phyloP scores from a whole-genome alignment of 2,888 invertebrate genomes.

The Aporophyla lueneburgensis region DNA sequence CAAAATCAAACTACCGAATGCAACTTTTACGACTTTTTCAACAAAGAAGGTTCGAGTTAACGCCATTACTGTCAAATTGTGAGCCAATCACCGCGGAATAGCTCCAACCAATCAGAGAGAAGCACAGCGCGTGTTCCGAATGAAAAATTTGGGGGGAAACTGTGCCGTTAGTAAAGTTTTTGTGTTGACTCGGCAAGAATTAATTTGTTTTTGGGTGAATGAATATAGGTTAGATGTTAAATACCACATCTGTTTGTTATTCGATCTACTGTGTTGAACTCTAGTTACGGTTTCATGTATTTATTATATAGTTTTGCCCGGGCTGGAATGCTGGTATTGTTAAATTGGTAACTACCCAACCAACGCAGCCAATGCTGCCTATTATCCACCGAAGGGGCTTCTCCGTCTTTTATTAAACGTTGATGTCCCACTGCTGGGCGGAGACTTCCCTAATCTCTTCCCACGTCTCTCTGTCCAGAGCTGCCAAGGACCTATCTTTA shows the following conservation, averaged over 20 bases:
- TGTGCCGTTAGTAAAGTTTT: conserved; percentile 86
- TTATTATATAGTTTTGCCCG: neutral
- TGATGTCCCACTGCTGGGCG: no score
- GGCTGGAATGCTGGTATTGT: neutral
- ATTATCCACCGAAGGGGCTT: no score
- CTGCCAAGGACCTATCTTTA: no score
- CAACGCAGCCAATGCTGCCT: neutral
- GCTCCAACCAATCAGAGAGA: conserved; percentile 83
- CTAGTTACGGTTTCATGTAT: conserved; percentile 17
- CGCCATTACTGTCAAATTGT: conserved; percentile 90
- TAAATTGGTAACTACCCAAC: no score
- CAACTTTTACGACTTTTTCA: conserved; percentile 62
- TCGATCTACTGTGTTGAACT: conserved; percentile 25
- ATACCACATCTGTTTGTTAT: conserved; percentile 53
- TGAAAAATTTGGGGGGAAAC: conserved; percentile 87
- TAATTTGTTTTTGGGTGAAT: conserved; percentile 76
- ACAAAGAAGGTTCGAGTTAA: conserved; percentile 78
- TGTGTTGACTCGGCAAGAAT: conserved; percentile 73
- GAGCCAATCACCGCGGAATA: conserved; percentile 85
- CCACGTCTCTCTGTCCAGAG: no score
- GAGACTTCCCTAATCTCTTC: no score
- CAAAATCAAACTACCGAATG: conserved; percentile 34
- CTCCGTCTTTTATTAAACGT: no score
- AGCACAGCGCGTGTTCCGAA: conserved; percentile 84
- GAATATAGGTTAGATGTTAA: conserved; percentile 63